Base-by-base conservation (phyloP, 2,888 invertebrate genomes). In the Nemotelus pantherinus region DNA sequence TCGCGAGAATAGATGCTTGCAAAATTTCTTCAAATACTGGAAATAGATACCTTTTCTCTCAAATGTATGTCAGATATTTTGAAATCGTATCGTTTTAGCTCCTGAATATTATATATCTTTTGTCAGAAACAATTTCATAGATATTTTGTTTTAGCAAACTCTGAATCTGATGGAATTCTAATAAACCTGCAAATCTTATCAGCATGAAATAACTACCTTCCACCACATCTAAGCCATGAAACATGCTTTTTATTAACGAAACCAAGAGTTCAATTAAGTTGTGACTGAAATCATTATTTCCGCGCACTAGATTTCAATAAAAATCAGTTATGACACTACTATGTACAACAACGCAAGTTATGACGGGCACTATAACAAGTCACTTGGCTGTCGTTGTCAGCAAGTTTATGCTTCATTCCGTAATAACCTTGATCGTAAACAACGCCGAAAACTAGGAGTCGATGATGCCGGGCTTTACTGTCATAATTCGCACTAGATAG, bases 351-450 rank as follows among this genome's bases (percentile, higher is more conserved):
- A 55, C 44, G 55, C 70, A 55, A 55, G 74, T 48, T 72, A 60
- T 60, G 1, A 25, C 25, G 60, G 50, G 60, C 60, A 60, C 74
- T 48, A 74, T 60, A 60, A 2, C 63, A 4, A 1, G 70, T 48
- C 74, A 74, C 60, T 74, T 9, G 39, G 4, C 9, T 25, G 74
- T 63, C 74, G 60, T 74, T 74, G 74, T 74, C 74, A 74, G 74
- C 74, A 74, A 74, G 60, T 74, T 74, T 74, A 74, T 60, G 63
- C n/a, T 63, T 60, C 43, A 74, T 25, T 74, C 63, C 74, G 58
- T 55, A 45, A 72, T 58, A 58, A 72, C 6, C 44, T 9, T 9
- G 48, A 10, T 74, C 74, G 63, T 74, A 74, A 74, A 74, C 74
- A 74, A 63, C 60, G n/a, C 72, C 72, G 48, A 74, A 74, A 74